phyloP scores from a whole-genome alignment of 2,888 invertebrate species.

The Caenorhabditis sulstoni region DNA sequence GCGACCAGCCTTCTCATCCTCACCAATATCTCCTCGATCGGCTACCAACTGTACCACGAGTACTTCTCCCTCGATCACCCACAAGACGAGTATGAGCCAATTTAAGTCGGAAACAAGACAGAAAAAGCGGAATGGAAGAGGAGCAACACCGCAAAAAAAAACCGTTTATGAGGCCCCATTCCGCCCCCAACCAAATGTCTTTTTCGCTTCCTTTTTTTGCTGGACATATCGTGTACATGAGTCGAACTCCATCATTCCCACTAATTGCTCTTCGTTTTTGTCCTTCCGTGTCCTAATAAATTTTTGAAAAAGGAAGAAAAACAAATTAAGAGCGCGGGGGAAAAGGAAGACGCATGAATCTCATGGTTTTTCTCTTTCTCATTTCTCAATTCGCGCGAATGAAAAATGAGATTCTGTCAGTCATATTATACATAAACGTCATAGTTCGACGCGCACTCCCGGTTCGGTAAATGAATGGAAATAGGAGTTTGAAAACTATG shows the following conservation, averaged over 20 bases:
- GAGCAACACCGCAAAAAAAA: neutral
- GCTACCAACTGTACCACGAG: constrained; percentile 56
- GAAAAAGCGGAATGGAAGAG: neutral
- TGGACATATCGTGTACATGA: constrained; percentile 39
- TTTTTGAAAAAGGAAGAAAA: no score
- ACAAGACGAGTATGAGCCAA: constrained; percentile 62
- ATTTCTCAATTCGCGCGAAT: no score
- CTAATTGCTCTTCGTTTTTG: constrained; percentile 25
- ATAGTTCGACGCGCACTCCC: no score
- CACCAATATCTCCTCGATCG: constrained; percentile 56
- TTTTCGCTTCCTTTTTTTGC: neutral
- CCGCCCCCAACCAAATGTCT: constrained; percentile 14
- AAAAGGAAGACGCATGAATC: no score
- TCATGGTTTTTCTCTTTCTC: no score
- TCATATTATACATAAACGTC: no score
- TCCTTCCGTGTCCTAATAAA: constrained; percentile 21
- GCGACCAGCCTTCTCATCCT: constrained; percentile 48
- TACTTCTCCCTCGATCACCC: constrained; percentile 63
- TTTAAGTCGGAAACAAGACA: constrained; percentile 16
- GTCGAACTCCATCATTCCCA: constrained; percentile 26
- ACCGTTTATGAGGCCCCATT: constrained; percentile 11
- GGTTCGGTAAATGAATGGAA: no score
- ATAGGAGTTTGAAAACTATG: no score
- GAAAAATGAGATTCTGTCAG: no score
- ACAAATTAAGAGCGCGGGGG: no score